Evolutionary conservation across 2,888 invertebrate species (phyloP), one percentile per base, ranked within the genome.

Genomic region (Mythimna vitellina): DNA sequence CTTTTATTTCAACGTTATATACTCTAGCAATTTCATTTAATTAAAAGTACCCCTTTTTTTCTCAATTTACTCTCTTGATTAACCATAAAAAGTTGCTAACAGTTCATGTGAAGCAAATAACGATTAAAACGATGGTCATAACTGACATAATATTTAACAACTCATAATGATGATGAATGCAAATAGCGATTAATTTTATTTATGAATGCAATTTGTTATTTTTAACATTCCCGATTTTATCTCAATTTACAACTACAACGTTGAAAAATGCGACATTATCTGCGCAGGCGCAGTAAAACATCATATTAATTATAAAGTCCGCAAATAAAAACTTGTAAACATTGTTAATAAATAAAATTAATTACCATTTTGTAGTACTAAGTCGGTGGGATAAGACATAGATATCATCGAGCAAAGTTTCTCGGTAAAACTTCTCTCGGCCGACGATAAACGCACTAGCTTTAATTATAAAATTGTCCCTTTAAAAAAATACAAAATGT

Each of bases 391-490:
- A 91, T 89, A 90, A 89, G 87, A 87, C 87, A 81, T 83, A 90
- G 91, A 93, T 92, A 92, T 88, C 88, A 91, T 90, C 91, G 85
- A 87, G 88, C 86, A 87, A 88, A 89, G 89, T 86, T 92, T 92
- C 93, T 93, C 88, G 88, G 92, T 91, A 93, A 91, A 92, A 87
- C 87, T 78, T 88, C 88, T 88, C 86, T 85, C 79, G 75, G 73
- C 70, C 82, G 87, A 86, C 90, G 92, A 92, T 93, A 93, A 93
- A 93, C 88, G 91, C 87, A 90, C 91, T 89, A 88, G 90, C 88
- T 93, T 94, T 94, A 95, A 93, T 95, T 95, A 95, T 95, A 94
- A 95, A 95, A 94, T 92, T 93, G 93, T 94, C 93, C 89, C 89
- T 90, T 87, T 83, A 87, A 92, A 93, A 78, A 91, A 92, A 88